phyloP scores from a whole-genome alignment of 1,140 invertebrate genomes.

The Aricia agestis region DNA sequence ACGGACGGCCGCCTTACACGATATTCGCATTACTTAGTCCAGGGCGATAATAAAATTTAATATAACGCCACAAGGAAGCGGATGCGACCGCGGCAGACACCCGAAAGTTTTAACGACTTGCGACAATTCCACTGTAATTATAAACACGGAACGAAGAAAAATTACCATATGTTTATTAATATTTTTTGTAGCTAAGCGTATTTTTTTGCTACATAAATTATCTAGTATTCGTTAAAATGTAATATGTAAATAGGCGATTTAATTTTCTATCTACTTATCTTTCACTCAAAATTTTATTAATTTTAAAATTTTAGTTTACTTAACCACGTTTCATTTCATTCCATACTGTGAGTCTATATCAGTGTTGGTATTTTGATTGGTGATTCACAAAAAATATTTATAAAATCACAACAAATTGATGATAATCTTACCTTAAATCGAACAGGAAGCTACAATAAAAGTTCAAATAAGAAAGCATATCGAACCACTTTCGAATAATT shows the following conservation, averaged over 20 bases:
- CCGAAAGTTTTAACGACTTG: conserved; percentile 35
- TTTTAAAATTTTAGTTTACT: no score
- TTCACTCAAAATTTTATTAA: no score
- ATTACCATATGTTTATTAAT: neutral
- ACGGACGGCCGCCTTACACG: conserved; percentile 72
- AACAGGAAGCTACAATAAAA: neutral
- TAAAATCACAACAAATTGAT: no score
- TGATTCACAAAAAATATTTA: no score
- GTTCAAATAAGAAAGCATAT: neutral
- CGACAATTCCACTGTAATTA: conserved; percentile 11
- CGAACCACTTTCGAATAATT: neutral
- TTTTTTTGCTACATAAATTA: no score
- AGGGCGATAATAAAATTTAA: conserved; percentile 77
- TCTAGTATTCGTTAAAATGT: no score
- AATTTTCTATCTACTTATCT: no score
- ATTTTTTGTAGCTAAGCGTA: neutral
- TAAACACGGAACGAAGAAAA: neutral
- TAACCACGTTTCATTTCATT: no score
- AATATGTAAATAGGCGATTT: no score
- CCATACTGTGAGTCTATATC: no score
- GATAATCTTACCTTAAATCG: no score
- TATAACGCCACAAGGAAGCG: conserved; percentile 69
- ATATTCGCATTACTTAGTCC: conserved; percentile 77
- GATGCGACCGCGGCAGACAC: conserved; percentile 57
- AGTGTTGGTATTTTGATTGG: no score